phyloP scores from a whole-genome alignment of 2,797 vertebrate genomes.

The Spinus pinus region DNA sequence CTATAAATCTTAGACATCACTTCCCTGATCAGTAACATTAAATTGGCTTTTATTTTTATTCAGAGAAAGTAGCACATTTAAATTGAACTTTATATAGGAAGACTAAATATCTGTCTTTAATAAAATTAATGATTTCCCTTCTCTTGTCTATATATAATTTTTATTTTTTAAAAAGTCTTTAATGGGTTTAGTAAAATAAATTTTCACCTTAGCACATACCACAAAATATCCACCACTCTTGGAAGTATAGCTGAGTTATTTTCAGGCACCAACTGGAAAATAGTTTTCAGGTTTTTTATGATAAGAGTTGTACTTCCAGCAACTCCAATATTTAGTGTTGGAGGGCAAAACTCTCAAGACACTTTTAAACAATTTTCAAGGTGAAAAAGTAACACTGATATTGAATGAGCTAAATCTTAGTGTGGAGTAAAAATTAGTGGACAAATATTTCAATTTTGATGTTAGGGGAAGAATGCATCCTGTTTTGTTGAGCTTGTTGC shows the following conservation, averaged over 20 bases:
- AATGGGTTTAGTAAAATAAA: neutral
- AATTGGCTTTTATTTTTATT: conserved; percentile 59
- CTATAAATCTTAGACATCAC: neutral
- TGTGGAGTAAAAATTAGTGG: neutral
- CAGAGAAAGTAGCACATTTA: neutral
- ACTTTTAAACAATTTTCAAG: neutral
- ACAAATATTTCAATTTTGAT: neutral
- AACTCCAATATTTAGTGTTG: neutral
- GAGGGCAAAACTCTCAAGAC: neutral
- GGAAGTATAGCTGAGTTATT: neutral
- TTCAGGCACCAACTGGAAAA: neutral
- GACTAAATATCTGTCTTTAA: conserved; percentile 6
- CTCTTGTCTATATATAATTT: neutral
- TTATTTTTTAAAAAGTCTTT: neutral
- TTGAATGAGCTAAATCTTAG: neutral
- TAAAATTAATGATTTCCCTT: neutral
- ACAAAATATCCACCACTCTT: neutral
- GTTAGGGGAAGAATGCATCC: neutral
- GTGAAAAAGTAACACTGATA: neutral
- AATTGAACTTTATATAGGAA: neutral
- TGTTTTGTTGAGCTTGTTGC: neutral
- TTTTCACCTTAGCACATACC: rapidly evolving
- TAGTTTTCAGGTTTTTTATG: neutral
- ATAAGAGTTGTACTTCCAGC: neutral
- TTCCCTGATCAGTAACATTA: conserved; percentile 50